Evolutionary conservation across 2,888 invertebrate species (phyloP).

Genomic region (Micropterix aruncella): DNA sequence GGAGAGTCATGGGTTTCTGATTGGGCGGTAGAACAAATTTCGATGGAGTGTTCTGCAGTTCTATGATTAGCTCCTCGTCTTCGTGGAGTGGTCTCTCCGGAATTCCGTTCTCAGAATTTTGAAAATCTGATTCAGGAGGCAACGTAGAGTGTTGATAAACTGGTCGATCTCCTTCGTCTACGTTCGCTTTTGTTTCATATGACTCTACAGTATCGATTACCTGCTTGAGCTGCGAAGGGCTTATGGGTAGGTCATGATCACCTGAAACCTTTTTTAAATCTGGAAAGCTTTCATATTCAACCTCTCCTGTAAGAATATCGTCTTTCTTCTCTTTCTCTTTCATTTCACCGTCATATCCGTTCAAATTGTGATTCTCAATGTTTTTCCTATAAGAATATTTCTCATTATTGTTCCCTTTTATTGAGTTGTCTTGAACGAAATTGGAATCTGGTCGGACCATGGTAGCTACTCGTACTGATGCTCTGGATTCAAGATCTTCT

Average conservation of each 20-base stretch:
- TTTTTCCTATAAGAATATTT: conserved; percentile 6
- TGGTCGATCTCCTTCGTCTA: conserved; percentile 20
- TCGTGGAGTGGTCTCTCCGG: conserved; percentile 26
- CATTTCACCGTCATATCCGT: conserved; percentile 3
- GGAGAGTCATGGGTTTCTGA: conserved; percentile 31
- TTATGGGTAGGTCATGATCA: conserved; percentile 33
- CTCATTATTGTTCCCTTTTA: background rate
- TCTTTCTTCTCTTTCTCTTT: conserved; percentile 9
- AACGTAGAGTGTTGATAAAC: conserved; percentile 9
- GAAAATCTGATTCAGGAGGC: background rate
- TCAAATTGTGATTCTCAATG: conserved; percentile 10
- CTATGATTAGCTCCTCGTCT: conserved; percentile 27
- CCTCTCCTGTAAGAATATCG: conserved; percentile 23
- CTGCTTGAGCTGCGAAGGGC: conserved; percentile 28
- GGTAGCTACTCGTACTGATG: conserved; percentile 51
- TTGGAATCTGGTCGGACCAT: conserved; percentile 46
- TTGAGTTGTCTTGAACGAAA: background rate
- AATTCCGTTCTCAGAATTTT: conserved; percentile 14
- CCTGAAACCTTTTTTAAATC: conserved; percentile 11
- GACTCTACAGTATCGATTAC: conserved; percentile 32
- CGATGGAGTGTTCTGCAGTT: conserved; percentile 21
- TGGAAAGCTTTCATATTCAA: conserved; percentile 12
- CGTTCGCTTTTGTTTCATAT: conserved; percentile 25
- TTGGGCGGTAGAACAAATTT: conserved; percentile 25
- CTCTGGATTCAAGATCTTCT: conserved; percentile 33